These are phyloP conservation scores for Bettongia penicillata DNA, from an alignment of 2,113 vertebrate genomes.

Conservation along the genomic window DNA sequence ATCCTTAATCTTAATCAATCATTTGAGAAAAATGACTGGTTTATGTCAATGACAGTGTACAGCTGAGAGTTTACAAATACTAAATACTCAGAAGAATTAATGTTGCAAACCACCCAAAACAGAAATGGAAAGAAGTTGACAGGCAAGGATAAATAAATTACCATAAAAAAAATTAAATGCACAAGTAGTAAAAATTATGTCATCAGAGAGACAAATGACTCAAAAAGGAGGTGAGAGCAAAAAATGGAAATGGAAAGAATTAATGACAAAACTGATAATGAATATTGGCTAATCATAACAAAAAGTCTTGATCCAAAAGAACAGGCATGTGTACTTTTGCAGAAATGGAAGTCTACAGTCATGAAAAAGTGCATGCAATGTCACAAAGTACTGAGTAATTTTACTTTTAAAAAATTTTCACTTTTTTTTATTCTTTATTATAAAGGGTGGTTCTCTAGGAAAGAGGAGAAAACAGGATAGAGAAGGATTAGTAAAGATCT, in stretches of 20 bases:
- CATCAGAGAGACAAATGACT: background rate
- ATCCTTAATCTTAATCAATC: too few species aligned
- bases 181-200: background rate
- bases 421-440: slow-evolving; percentile 65
- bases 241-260: background rate
- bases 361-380: background rate
- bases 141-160: too few species aligned
- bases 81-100: too few species aligned
- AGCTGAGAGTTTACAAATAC: too few species aligned
- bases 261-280: background rate
- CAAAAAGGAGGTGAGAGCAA: background rate
- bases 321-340: background rate
- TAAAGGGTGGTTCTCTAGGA: too few species aligned
- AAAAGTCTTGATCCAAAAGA: background rate
- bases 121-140: too few species aligned
- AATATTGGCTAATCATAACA: background rate
- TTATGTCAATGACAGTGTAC: too few species aligned
- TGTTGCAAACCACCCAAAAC: too few species aligned
- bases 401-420: background rate
- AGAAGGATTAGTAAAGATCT: too few species aligned
- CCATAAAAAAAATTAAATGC: background rate
- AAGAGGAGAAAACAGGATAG: too few species aligned
- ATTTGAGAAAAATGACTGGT: too few species aligned
- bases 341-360: background rate
- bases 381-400: background rate